phyloP scores from a whole-genome alignment of 2,888 invertebrate genomes.

The Meandrusa payeni region DNA sequence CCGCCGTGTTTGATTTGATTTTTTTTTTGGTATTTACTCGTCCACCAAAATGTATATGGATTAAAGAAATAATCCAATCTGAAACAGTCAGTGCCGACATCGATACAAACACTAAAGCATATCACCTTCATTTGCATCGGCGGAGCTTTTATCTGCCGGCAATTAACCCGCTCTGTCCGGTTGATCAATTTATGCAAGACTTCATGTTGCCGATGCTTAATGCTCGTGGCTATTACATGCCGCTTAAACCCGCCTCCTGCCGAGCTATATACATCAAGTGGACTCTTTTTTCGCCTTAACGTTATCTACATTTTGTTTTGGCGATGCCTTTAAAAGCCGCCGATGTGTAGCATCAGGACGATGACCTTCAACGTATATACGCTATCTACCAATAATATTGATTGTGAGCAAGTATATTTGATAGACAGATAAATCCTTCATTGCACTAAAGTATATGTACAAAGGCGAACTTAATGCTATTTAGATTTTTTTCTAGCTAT shows the following conservation, averaged over 20 bases:
- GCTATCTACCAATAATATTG: too few species aligned
- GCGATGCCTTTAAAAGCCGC: not conserved
- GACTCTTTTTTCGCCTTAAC: not conserved
- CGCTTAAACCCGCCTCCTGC: not conserved
- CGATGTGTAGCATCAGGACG: too few species aligned
- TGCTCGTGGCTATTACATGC: slow-evolving; percentile 20
- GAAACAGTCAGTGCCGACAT: not conserved
- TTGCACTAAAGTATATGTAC: too few species aligned
- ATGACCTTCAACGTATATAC: too few species aligned
- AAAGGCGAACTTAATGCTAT: too few species aligned
- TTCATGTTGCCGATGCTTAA: slow-evolving; percentile 25
- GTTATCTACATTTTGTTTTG: slow-evolving; percentile 9
- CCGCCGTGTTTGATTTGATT: too few species aligned
- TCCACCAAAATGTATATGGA: not conserved
- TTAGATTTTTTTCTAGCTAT: too few species aligned
- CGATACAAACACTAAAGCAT: slow-evolving; percentile 13
- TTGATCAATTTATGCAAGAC: slow-evolving; percentile 34
- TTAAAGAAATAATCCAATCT: slow-evolving; percentile 5
- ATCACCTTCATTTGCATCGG: slow-evolving; percentile 31
- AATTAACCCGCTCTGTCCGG: slow-evolving; percentile 31
- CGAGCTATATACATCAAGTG: not conserved
- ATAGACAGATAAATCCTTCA: too few species aligned
- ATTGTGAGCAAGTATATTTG: too few species aligned
- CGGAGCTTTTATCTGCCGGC: slow-evolving; percentile 36
- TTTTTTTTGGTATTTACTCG: not conserved